These are phyloP conservation scores for Enteromius thamalakanensis DNA, from an alignment of 2,797 vertebrate species.

Conservation along the genomic window DNA sequence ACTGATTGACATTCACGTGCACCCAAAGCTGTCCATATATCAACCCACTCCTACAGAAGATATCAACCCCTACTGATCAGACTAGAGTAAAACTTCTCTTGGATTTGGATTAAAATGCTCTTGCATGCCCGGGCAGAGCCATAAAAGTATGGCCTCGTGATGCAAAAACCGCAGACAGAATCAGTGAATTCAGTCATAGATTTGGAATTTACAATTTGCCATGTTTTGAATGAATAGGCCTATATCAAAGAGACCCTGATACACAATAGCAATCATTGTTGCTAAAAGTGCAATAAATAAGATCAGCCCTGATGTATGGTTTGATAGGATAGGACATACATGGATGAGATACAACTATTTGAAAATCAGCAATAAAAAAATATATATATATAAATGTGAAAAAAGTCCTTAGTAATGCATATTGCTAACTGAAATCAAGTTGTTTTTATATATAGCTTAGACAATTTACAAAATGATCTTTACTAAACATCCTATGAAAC, in stretches of 20 bases:
- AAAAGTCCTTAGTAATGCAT: no score
- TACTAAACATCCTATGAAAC: no score
- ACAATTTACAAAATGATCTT: no score
- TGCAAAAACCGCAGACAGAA: background rate
- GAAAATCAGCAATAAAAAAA: no score
- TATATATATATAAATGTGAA: no score
- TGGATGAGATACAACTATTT: no score
- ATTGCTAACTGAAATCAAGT: no score
- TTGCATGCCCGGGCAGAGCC: background rate
- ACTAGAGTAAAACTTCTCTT: background rate
- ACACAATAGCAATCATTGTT: no score
- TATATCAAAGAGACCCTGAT: background rate
- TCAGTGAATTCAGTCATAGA: background rate
- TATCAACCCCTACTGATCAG: background rate
- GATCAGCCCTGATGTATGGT: no score
- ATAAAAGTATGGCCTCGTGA: background rate
- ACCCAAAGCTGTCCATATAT: background rate
- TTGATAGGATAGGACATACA: no score
- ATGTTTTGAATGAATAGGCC: background rate
- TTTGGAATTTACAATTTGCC: background rate
- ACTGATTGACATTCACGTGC: slow-evolving; percentile 20
- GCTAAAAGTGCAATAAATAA: no score
- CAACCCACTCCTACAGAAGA: slow-evolving; percentile 1
- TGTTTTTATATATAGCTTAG: no score
- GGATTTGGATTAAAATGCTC: slow-evolving; percentile 13